These are phyloP conservation scores for Shargacucullia verbasci DNA, from an alignment of 2,888 invertebrate genomes.

Conservation along the genomic window DNA sequence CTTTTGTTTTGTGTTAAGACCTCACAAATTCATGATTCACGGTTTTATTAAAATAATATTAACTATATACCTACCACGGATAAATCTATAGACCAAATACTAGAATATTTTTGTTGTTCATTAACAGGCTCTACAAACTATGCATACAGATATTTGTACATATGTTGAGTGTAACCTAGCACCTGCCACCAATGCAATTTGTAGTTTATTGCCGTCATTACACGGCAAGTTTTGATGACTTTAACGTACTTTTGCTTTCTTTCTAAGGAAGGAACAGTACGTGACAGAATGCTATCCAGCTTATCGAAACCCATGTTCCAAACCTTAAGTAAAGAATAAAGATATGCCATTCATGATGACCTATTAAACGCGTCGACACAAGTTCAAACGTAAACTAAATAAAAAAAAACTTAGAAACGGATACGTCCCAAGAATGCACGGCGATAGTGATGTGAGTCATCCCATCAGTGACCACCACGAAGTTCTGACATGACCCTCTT, in stretches of 20 bases:
- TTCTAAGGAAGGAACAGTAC: neutral
- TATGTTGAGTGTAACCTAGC: too few species aligned
- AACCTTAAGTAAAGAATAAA: slow-evolving; percentile 19
- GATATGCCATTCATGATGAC: slow-evolving; percentile 54
- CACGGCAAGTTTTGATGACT: too few species aligned
- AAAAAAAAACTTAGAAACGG: slow-evolving; percentile 77
- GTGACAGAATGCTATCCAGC: slow-evolving; percentile 1
- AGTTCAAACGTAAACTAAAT: slow-evolving; percentile 71
- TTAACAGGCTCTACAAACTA: too few species aligned
- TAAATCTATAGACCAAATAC: too few species aligned
- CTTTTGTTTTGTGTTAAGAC: too few species aligned
- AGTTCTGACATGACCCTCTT: slow-evolving; percentile 65
- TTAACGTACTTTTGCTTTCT: neutral
- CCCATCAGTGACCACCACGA: slow-evolving; percentile 83
- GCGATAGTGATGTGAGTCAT: slow-evolving; percentile 82
- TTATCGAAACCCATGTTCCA: slow-evolving; percentile 12
- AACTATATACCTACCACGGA: too few species aligned
- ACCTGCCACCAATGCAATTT: too few species aligned
- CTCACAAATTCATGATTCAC: too few species aligned
- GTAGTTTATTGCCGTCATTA: too few species aligned
- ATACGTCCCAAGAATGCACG: slow-evolving; percentile 83
- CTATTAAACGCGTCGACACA: slow-evolving; percentile 72
- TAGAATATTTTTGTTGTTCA: too few species aligned
- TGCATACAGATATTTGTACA: too few species aligned
- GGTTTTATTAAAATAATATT: too few species aligned